Evolutionary conservation across 64 coral and sea anemone species (phyloP), one percentile per base, ranked within the genome.

Genomic region (Orbicella faveolata): DNA sequence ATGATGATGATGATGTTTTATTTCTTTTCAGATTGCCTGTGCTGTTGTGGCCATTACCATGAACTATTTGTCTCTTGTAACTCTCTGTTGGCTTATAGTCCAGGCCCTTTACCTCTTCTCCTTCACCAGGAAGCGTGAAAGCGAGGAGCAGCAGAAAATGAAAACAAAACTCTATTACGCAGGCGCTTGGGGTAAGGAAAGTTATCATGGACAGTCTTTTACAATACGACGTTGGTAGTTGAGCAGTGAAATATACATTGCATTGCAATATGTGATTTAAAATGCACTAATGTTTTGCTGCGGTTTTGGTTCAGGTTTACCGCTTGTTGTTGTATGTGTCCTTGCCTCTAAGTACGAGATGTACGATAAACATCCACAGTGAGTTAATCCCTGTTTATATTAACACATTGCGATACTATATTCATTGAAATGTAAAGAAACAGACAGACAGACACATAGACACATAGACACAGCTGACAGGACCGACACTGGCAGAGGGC

Each of bases 11-110:
- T n/a, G n/a, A 30, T 30, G 30, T 30, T 30, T 30, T 30, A 30
- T 2, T 70, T 73, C 34, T 23, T 41, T 55, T 20, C 62, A 90
- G 88, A 57, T 82, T 75, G 18, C 15, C 20, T 90, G 88, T 75
- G 77, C 88, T 39, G 88, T 68, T 34, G 88, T 79, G 8, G 88
- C 78, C 51, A 82, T 90, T 74, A 37, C 44, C 36, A 81, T 90
- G 78, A 90, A 82, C 77, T 90, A 90, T 39, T 78, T 90, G 3
- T 90, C 77, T 52, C 76, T 90, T 55, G 76, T 81, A 1, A 64
- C 78, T 16, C 39, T 90, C 20, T 35, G 63, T 72, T 90, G 88
- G 88, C 44, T 90, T 12, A 59, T 81, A 15, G 63, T 90, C 15
- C 76, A 90, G 44, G 88, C 39, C n/a, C 52, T 68, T 3, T 81